A percentile compares a stretch with the other conserved stretches of the same genome.
phyloP scores from a whole-genome alignment of 1,140 invertebrate genomes.

The Temnothorax longispinosus region DNA sequence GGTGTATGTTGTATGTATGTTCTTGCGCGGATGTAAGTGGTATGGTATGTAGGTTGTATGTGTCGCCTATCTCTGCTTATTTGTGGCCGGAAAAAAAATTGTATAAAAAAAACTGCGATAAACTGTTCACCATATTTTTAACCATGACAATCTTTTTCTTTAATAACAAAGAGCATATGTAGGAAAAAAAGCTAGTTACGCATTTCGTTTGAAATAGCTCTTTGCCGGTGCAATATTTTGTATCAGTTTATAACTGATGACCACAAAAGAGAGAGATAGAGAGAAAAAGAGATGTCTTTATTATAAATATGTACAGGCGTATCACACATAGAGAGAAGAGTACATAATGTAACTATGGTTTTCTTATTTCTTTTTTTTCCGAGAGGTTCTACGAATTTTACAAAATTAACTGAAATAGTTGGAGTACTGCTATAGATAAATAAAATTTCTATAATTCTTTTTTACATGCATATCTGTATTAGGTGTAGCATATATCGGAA shows the following conservation, averaged over 20 bases:
- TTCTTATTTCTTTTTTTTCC: background rate
- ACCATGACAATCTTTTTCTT: slow-evolving; percentile 71
- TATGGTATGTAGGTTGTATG: slow-evolving; percentile 31
- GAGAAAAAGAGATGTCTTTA: slow-evolving; percentile 32
- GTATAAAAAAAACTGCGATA: slow-evolving; percentile 12
- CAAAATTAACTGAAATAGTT: background rate
- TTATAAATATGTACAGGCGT: slow-evolving; percentile 8
- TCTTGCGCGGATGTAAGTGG: slow-evolving; percentile 13
- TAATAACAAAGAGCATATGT: background rate
- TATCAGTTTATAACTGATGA: slow-evolving; percentile 61
- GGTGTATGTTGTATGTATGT: slow-evolving; percentile 1
- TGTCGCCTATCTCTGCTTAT: slow-evolving; percentile 46
- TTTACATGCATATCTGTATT: slow-evolving; percentile 62
- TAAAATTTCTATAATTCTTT: slow-evolving; percentile 37
- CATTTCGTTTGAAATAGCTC: slow-evolving; percentile 45
- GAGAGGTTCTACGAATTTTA: background rate
- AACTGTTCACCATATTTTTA: slow-evolving; percentile 63
- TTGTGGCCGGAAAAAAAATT: slow-evolving; percentile 14
- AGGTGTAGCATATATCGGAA: slow-evolving; percentile 54
- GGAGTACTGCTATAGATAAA: background rate
- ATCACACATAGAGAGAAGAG: background rate
- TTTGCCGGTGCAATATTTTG: slow-evolving; percentile 71
- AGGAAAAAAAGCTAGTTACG: background rate
- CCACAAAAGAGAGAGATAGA: slow-evolving; percentile 16
- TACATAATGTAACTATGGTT: background rate